These are phyloP conservation scores for Perdita meconis DNA, from an alignment of 2,888 invertebrate genomes.

Conservation along the genomic window DNA sequence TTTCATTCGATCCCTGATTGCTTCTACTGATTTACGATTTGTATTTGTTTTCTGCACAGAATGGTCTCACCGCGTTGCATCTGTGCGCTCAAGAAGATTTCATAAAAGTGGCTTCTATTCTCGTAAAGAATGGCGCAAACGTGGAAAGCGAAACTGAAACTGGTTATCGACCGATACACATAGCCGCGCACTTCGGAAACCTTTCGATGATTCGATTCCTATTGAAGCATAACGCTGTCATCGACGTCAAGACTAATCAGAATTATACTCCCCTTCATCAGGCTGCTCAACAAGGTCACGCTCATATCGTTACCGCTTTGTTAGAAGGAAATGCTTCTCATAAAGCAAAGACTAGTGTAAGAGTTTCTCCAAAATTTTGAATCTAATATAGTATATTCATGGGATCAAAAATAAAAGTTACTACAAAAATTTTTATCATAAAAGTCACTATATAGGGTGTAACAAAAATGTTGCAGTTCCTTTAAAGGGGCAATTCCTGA, in stretches of 20 bases:
- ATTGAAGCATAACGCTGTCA: constrained; percentile 94
- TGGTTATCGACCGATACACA: constrained; percentile 98
- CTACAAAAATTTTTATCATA: too few species aligned
- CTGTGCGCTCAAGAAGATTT: constrained; percentile 97
- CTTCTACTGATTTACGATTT: background rate
- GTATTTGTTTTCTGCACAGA: constrained; percentile 84
- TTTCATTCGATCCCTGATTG: too few species aligned
- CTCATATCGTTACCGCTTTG: constrained; percentile 95
- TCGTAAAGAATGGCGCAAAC: constrained; percentile 91
- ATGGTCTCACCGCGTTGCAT: constrained; percentile 97
- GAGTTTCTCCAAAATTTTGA: too few species aligned
- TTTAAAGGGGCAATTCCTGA: too few species aligned
- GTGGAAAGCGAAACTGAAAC: constrained; percentile 91
- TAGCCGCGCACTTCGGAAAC: constrained; percentile 98
- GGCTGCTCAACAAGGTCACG: constrained; percentile 99
- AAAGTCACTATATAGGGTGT: too few species aligned
- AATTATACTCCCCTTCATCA: constrained; percentile 97
- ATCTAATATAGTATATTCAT: too few species aligned
- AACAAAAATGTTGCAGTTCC: background rate
- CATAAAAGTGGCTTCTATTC: constrained; percentile 92
- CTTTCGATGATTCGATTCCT: constrained; percentile 95
- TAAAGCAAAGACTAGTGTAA: constrained; percentile 95
- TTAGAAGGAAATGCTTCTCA: constrained; percentile 97
- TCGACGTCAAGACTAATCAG: constrained; percentile 90
- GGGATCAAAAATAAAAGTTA: too few species aligned